Conservation (phyloP, 2,797 vertebrate species). For the Semotilus atromaculatus region DNA sequence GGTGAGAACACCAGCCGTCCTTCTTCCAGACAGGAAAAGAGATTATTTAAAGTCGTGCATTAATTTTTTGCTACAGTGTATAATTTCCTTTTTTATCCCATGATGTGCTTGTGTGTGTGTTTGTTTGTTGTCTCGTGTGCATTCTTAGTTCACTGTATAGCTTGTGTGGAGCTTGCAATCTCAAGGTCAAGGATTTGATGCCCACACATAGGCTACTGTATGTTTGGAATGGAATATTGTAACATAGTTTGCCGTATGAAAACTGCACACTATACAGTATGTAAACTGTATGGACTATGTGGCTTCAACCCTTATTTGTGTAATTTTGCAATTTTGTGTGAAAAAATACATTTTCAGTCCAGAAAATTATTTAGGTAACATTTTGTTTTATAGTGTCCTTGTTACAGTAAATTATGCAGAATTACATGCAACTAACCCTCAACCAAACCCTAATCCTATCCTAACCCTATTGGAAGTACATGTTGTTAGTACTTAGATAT, state of each 20-base stretch:
- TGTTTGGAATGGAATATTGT: neutral
- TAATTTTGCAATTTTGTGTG: neutral
- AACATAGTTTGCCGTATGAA: neutral
- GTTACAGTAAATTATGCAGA: too few relatives aligned
- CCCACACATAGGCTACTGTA: neutral
- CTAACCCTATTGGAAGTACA: too few relatives aligned
- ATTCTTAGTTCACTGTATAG: neutral
- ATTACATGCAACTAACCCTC: too few relatives aligned
- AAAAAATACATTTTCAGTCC: neutral
- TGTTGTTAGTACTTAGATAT: too few relatives aligned
- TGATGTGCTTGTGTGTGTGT: neutral
- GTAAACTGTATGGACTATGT: neutral
- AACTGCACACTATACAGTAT: neutral
- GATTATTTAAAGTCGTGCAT: constrained; percentile 75
- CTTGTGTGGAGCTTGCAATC: neutral
- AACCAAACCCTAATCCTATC: too few relatives aligned
- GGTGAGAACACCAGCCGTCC: constrained; percentile 30
- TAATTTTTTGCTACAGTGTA: constrained; percentile 70
- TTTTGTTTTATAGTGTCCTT: too few relatives aligned
- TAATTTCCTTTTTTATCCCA: constrained; percentile 72
- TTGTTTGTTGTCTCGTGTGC: neutral
- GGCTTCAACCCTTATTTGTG: neutral
- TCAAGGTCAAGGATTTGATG: neutral
- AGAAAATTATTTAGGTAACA: neutral
- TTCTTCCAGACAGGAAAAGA: constrained; percentile 53